Evolutionary conservation across 2,113 vertebrate species (phyloP).

Genomic region (Phaetusa simplex): DNA sequence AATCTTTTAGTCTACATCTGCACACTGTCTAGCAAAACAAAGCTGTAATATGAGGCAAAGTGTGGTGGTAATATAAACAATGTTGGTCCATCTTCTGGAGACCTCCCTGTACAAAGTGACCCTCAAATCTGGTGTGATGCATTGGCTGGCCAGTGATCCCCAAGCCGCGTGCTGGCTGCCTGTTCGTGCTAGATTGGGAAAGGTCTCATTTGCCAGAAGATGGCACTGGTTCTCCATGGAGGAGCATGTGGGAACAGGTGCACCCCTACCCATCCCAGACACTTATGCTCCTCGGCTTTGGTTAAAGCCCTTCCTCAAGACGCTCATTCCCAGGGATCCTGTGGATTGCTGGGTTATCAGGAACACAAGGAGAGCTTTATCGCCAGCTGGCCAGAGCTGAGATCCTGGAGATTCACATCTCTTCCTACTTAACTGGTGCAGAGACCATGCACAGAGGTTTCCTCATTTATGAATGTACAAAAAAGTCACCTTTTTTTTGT

Average conservation of each 20-base stretch:
- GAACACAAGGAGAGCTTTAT: background rate
- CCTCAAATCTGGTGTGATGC: rapidly evolving
- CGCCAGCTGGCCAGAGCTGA: background rate
- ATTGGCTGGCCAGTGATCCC: rapidly evolving
- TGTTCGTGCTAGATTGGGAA: background rate
- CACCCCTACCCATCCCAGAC: background rate
- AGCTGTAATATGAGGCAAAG: rapidly evolving
- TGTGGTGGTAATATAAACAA: background rate
- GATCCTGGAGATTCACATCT: background rate
- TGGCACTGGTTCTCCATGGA: slow-evolving; percentile 36
- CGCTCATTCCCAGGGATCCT: background rate
- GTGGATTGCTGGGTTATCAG: rapidly evolving
- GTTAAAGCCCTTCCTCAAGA: background rate
- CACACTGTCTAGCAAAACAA: rapidly evolving
- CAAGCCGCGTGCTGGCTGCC: background rate
- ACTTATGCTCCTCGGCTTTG: background rate
- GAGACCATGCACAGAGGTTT: background rate
- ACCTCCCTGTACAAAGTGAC: rapidly evolving
- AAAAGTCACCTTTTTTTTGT: background rate
- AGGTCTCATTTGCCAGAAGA: background rate
- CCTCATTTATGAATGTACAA: rapidly evolving
- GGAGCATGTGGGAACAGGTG: background rate
- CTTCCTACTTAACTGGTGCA: rapidly evolving
- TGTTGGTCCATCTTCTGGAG: rapidly evolving
- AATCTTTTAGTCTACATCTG: background rate